Evolutionary conservation across 2,888 invertebrate genomes (phyloP), one percentile per base, ranked within the genome.

Genomic region (Agrochola circellaris): DNA sequence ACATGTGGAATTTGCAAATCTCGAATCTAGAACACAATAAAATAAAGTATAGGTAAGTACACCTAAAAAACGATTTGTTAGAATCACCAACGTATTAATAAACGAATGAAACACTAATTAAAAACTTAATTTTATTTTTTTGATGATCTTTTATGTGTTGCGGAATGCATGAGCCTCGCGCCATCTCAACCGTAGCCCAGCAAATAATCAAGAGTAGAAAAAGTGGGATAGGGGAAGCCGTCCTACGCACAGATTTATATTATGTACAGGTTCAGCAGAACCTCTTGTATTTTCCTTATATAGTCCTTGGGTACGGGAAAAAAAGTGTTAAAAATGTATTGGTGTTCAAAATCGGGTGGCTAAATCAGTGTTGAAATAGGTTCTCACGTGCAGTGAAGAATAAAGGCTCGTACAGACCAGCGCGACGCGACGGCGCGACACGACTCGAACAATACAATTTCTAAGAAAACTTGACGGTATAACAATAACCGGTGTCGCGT

Each of bases 141-240:
- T 26, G 45, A 38, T 60, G 45, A 45, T 45, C n/a, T 17, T 8
- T 26, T 48, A 58, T 13, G 64, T 65, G 38, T 65, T 76, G 56
- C 23, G 48, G 38, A 65, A 65, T 65, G 13, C 34, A 45, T 45
- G 5, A 45, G 45, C 45, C 5, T 45, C 45, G 13, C 13, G 76
- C 56, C 76, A 56, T 75, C 48, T 76, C 48, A 17, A 26, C 13
- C 30, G 38, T 60, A 20, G 48, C 42, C 76, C 20, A 56, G 51
- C 15, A 65, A 76, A 76, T 23, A 61, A 54, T 54, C 2, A 77
- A 23, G 61, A 45, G 26, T 38, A 48, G 61, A 61, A 78, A 78
- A 78, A 77, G 26, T 34, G 64, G 34, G 13, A n/a, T 5, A 66
- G 38, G 9, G 61, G 61, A 34, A 15, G 34, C 17, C 30, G 3